phyloP scores from a whole-genome alignment of 1,140 invertebrate species.

The Kradibia gibbosae region DNA sequence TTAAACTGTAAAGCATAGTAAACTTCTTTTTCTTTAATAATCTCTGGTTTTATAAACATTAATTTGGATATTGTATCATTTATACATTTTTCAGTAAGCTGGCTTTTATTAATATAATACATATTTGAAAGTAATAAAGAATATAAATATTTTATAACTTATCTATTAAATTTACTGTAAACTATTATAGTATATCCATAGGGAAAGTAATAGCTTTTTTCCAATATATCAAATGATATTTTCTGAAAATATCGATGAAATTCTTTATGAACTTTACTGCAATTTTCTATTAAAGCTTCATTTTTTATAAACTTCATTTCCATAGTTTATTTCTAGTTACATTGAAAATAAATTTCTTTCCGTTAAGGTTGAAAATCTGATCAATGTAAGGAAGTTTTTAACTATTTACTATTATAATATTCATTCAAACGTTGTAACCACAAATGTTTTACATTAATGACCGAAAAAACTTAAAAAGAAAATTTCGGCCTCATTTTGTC shows the following conservation, averaged over 20 bases:
- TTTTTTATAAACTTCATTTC: not conserved
- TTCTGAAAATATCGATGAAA: not conserved
- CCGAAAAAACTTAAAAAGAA: no score
- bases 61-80: no score
- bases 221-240: conserved; percentile 20
- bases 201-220: conserved; percentile 12
- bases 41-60: no score
- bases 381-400: not conserved
- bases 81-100: no score
- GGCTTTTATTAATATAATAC: not conserved
- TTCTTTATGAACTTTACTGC: conserved; percentile 7
- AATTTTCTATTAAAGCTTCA: not conserved
- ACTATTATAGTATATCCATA: not conserved
- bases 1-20: no score
- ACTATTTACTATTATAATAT: not conserved
- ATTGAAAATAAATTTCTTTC: not conserved
- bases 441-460: no score
- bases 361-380: not conserved
- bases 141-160: conserved; percentile 6
- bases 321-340: not conserved
- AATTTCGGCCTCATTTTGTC: no score
- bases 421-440: not conserved
- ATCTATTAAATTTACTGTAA: conserved; percentile 19
- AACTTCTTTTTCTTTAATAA: no score
- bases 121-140: not conserved